Evolutionary conservation across 2,113 vertebrate species (phyloP), one percentile per base, ranked within the genome.

Genomic region (Brachirus orientalis): DNA sequence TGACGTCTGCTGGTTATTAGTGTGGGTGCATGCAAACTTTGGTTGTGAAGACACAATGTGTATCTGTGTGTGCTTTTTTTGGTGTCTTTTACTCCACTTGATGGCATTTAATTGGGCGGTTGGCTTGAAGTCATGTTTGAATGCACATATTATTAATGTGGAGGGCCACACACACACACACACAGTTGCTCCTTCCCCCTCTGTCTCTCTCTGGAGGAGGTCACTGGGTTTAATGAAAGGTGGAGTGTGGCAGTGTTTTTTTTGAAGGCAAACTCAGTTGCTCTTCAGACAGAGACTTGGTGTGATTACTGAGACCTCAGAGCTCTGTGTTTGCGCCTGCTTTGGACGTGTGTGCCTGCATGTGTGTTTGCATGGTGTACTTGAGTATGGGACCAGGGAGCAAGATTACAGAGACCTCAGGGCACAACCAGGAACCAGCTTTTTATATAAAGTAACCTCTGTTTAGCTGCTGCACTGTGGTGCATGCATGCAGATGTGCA

Each of bases 381-480:
- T 67, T 65, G 19, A 50, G 72, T 85, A 75, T 64, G 80, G 54
- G 75, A 77, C 67, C 57, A 11, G 36, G 50, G 75, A 69, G 73
- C 11, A 65, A 80, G 83, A 82, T 89, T 85, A 85, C 83, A 87
- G 78, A 83, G 86, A 83, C 79, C 79, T 81, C 69, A 84, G 77
- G 78, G 84, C 71, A 79, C 76, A 90, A 63, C 63, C 77, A 60
- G 59, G 88, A 86, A 91, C 86, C 82, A 80, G 82, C 72, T 86
- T 93, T n/a, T 83, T 89, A 87, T 81, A 86, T 88, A 84, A 89
- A 88, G 83, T 84, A 86, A 86, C 81, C 83, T 89, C 80, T 89
- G 80, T 90, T 85, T 88, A 88, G 87, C 80, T 72, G 65, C 72
- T 78, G 65, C 66, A 54, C 75, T 82, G 83, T 47, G 82, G 86